Evolutionary conservation across 2,113 vertebrate species (phyloP), one percentile per base, ranked within the genome.

Genomic region (Microtus oregoni): DNA sequence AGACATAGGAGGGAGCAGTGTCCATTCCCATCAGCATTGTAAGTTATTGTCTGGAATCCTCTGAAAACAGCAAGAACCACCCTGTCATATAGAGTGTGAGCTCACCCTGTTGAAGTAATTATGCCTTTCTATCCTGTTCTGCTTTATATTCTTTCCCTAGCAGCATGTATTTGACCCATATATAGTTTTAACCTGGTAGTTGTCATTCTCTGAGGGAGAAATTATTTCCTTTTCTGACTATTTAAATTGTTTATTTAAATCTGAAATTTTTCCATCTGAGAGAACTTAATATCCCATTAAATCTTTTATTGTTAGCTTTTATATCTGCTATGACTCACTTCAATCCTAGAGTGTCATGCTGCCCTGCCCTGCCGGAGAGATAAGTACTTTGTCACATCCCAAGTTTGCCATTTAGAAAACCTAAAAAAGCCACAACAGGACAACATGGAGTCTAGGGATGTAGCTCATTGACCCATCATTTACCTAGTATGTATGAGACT

Each of bases 201-300:
- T 94, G 61, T 4, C 41, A 83, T 83, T 86, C 14, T 44, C 8
- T 22, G 47, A 94, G 9, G 63, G 10, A 81, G 13, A 86, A 92
- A 55, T 58, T 8, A 4, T 76, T 87, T 93, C 38, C 32, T 78
- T 86, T 32, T 68, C 44, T 90, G 55, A 38, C 67, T 81, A 83
- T 77, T 91, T 78, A 65, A 89, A 90, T 95, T 97, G 1, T 83
- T 92, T 58, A 77, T 82, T 95, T 89, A 79, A 73, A 90, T 79
- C 95, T 90, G 35, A 78, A 44, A 68, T 52, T 87, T 83, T 91
- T 92, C n/a, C 78, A 86, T 13, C 47, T 83, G 44, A 83, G 41
- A 22, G 26, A 91, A 89, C 67, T 63, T 86, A 95, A 47, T 58
- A 90, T 88, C 75, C 20, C 58, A 77, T 86, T 73, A 79, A 70